A percentile compares a stretch with the other conserved stretches of the same genome.
Conservation (phyloP, 1,140 invertebrate genomes). For the Drosophila melanica region DNA sequence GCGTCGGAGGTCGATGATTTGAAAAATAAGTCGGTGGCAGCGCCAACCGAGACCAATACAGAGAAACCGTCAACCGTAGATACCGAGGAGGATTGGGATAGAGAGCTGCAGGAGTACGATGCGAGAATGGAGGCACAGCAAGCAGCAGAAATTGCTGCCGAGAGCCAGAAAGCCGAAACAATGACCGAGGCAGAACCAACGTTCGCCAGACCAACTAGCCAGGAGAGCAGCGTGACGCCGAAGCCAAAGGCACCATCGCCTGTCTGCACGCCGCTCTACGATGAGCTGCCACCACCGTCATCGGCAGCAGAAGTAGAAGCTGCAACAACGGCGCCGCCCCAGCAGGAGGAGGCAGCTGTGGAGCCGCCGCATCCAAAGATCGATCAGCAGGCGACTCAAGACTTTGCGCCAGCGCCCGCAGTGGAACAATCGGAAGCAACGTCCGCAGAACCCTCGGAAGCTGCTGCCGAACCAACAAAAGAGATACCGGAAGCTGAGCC, state of each 20-base stretch:
- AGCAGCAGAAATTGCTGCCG: slow-evolving; percentile 29
- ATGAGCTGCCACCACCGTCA: slow-evolving; percentile 66
- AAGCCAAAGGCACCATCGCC: slow-evolving; percentile 50
- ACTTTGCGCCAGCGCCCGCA: slow-evolving; percentile 25
- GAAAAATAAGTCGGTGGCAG: slow-evolving; percentile 26
- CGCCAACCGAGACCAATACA: slow-evolving; percentile 20
- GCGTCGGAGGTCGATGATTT: slow-evolving; percentile 17
- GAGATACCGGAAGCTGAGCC: slow-evolving; percentile 22
- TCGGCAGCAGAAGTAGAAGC: slow-evolving; percentile 10
- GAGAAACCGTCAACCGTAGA: slow-evolving; percentile 32
- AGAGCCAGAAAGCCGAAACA: not conserved
- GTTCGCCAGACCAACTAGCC: slow-evolving; percentile 19
- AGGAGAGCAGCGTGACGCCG: slow-evolving; percentile 23
- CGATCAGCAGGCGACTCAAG: slow-evolving; percentile 13
- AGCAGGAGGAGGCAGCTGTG: not conserved
- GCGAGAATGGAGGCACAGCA: slow-evolving; percentile 63
- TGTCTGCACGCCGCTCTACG: slow-evolving; percentile 71
- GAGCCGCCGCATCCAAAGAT: slow-evolving; percentile 17
- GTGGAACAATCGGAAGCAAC: slow-evolving; percentile 13
- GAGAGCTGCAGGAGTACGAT: slow-evolving; percentile 75
- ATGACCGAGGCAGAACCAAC: not conserved
- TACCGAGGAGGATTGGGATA: slow-evolving; percentile 82
- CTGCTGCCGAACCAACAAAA: slow-evolving; percentile 10
- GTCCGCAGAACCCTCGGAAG: not conserved
- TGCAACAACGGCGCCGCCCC: slow-evolving; percentile 21